These are phyloP conservation scores for Zootermopsis nevadensis DNA, from an alignment of 2,888 invertebrate genomes.

Conservation along the genomic window DNA sequence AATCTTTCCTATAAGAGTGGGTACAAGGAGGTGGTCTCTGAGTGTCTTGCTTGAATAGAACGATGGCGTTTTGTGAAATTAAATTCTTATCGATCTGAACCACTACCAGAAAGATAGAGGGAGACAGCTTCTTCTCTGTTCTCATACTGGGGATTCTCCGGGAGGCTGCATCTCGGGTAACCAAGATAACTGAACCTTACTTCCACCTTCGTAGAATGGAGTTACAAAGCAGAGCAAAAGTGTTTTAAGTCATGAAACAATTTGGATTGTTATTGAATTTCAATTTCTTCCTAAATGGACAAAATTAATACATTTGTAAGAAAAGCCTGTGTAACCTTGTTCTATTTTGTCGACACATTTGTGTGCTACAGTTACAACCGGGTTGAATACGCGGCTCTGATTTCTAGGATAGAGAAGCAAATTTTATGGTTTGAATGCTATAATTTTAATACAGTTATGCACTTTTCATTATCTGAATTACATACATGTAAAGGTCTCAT, in stretches of 20 bases:
- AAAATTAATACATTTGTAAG: too few relatives aligned
- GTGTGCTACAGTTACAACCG: too few relatives aligned
- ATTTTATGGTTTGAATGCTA: too few relatives aligned
- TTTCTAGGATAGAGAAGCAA: too few relatives aligned
- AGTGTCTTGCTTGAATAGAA: constrained; percentile 52
- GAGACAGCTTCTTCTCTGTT: background rate
- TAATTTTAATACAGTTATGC: too few relatives aligned
- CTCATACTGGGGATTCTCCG: constrained; percentile 23
- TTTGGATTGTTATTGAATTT: too few relatives aligned
- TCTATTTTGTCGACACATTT: too few relatives aligned
- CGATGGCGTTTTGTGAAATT: constrained; percentile 54
- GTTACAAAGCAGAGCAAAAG: background rate
- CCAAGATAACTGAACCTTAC: constrained; percentile 24
- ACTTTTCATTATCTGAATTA: too few relatives aligned
- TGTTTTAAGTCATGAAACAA: background rate
- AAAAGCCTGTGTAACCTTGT: too few relatives aligned
- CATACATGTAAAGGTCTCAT: too few relatives aligned
- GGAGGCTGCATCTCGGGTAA: constrained; percentile 18
- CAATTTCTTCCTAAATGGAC: too few relatives aligned
- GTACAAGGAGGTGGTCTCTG: constrained; percentile 41
- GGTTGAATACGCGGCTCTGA: too few relatives aligned
- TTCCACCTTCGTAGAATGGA: background rate
- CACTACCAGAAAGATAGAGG: constrained; percentile 4
- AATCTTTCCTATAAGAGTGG: constrained; percentile 35
- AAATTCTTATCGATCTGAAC: constrained; percentile 53